Evolutionary conservation across 2,888 invertebrate genomes (phyloP), one percentile per base, ranked within the genome.

Genomic region (Ectropis crepuscularia): DNA sequence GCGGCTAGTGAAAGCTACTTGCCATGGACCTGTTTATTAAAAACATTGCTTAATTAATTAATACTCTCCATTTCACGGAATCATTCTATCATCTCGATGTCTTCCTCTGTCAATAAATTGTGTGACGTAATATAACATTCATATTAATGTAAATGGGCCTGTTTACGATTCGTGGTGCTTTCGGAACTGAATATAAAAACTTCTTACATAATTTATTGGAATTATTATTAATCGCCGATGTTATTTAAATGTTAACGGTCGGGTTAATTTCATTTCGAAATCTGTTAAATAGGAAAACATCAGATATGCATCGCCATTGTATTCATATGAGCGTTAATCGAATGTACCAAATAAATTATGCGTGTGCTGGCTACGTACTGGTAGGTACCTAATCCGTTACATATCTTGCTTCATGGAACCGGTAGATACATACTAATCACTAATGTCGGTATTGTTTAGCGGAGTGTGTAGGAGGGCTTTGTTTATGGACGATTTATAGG

Each of bases 1-100:
- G 85, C 82, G 84, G 73, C 72, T 73, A 87, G 90, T 89, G 90
- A 90, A 90, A 90, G 89, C 86, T 79, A 70, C 68, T 74, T 60
- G 71, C 66, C 71, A 63, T 72, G 70, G 74, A 78, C 78, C 80
- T 78, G 78, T 80, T 81, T 82, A 82, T 86, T 83, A 78, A 76
- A 75, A 77, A 79, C 78, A 78, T 84, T 81, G 72, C 76, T 68
- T 84, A 79, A 79, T 82, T 78, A 79, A 63, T 65, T 67, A 68
- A 68, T 66, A 81, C 80, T 83, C 81, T 83, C 78, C 73, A 74
- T 82, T 84, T 85, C 78, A 75, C 74, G 72, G 73, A 81, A 80
- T 73, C 63, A 60, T 63, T 69, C 43, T 49, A 63, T 65, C 59
- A 60, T 57, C 54, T 57, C 53, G 51, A 62, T 47, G 57, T 60